Evolutionary conservation across 2,797 vertebrate species (phyloP), one percentile per base, ranked within the genome.

Genomic region (Spea hammondii): DNA sequence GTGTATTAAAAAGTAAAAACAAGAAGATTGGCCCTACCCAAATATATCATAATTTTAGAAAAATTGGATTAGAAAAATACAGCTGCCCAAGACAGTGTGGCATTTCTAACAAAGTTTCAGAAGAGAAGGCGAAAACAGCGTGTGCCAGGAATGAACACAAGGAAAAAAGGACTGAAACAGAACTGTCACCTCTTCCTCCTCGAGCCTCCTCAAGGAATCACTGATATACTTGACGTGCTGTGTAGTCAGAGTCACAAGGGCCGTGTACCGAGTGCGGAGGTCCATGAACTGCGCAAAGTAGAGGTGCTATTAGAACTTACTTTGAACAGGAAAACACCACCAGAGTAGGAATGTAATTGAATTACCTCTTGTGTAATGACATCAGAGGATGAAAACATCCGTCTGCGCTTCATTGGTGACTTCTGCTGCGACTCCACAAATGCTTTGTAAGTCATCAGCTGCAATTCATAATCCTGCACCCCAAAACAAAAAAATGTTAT

Each of bases 221-320:
- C 95, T 99, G 91, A 99, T 99, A 84, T 99, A 99, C 83, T 98
- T 99, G 8, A 99, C 96, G 2, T 99, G 97, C 85, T 99, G 98
- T 0, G 97, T 99, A 4, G 97, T 99, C 84, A 99, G 85, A 0
- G 98, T 99, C 45, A 99, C 97, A 88, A 99, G 83, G 14, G 98
- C 96, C 0, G 98, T 99, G 86, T 99, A 99, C 1, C 95, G 96
- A 48, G 98, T 99, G 70, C 97, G 92, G 65, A 99, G 66, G 85
- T 99, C 98, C 97, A 99, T 99, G 83, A 99, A 98, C 98, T 99
- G 54, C 0, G 83, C 68, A 67, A 55, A 0, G 12, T 6, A 44
- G 69, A 0, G 8, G 3, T 5, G 0, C 62, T 10, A 0, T 0
- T 0, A 1, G 0, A 9, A 65, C 6, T 4, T 0, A 60, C 65